Evolutionary conservation across 2,113 vertebrate species (phyloP), one percentile per base, ranked within the genome.

Genomic region (Butorides virescens): DNA sequence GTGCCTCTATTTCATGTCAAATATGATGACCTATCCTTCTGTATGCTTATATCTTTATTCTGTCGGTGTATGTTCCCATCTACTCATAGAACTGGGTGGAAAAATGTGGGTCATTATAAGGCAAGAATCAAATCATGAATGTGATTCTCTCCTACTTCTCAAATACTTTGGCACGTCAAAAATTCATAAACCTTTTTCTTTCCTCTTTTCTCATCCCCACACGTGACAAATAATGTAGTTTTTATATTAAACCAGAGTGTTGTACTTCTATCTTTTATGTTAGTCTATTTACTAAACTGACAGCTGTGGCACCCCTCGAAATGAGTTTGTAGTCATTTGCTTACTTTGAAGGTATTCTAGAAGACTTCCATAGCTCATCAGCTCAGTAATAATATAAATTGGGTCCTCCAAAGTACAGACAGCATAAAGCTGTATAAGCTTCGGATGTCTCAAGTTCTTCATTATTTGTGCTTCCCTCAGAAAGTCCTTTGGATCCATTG

Each of bases 351-450:
- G 98, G 93, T 99, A 99, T 19, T 99, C 99, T 81, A 98, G 98
- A 92, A 99, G 98, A 96, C 99, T 99, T 97, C 99, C 99, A 36
- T 99, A 95, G 95, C 93, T 99, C 99, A 99, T 99, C 95, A 99
- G 98, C 97, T 99, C 99, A 0, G 99, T 99, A 98, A 99, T 98
- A 97, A 99, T 99, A 98, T 99, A 99, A 97, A 99, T 98, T 87
- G 99, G 99, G 74, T 99, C 99, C 95, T 99, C 98, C 94, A 99
- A 90, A 85, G 99, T 99, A 97, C 99, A 99, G 59, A 99, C 99
- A 11, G 99, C 99, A 78, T 99, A 99, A 84, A 99, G 99, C 96
- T 99, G 99, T 96, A 99, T 99, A 86, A 99, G 98, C 85, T 99
- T 99, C 30, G 99, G 96, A 88, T 99, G 99, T 91, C 99, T 98